Conservation (phyloP, 1,140 invertebrate species). For the Drosophila setifemur region DNA sequence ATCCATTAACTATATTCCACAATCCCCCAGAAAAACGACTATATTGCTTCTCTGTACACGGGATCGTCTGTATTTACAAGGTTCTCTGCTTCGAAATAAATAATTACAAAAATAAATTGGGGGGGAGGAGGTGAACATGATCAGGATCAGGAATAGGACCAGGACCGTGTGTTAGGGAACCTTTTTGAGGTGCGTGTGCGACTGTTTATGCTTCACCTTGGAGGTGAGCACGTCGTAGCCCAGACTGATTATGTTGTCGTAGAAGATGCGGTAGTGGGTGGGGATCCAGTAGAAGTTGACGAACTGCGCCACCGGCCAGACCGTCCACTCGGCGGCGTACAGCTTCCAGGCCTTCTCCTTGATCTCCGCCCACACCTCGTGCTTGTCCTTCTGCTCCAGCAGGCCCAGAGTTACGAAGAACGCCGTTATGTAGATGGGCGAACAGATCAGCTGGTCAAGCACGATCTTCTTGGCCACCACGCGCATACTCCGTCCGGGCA, state of each 20-base stretch:
- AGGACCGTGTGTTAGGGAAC: constrained; percentile 30
- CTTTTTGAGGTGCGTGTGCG: constrained; percentile 46
- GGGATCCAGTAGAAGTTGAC: constrained; percentile 95
- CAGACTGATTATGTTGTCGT: constrained; percentile 94
- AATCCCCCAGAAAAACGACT: background rate
- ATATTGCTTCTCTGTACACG: constrained; percentile 14
- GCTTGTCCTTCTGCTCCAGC: constrained; percentile 86
- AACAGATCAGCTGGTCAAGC: constrained; percentile 94
- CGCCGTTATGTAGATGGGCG: constrained; percentile 90
- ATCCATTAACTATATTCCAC: too few relatives aligned
- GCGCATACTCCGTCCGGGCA: constrained; percentile 86
- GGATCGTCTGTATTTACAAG: constrained; percentile 46
- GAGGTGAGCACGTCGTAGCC: constrained; percentile 97
- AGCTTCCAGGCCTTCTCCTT: constrained; percentile 90
- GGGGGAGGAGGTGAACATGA: constrained; percentile 4
- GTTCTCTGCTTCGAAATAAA: constrained; percentile 17
- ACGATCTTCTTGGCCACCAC: constrained; percentile 93
- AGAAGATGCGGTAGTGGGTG: constrained; percentile 92
- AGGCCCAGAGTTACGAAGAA: constrained; percentile 92
- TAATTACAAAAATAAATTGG: constrained; percentile 6
- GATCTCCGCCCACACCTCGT: constrained; percentile 89
- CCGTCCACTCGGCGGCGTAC: constrained; percentile 90
- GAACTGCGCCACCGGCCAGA: constrained; percentile 93
- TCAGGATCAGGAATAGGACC: too few relatives aligned
- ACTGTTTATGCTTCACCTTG: constrained; percentile 88